Evolutionary conservation across 2,888 invertebrate genomes (phyloP).

Genomic region (Exocentrus adspersus): DNA sequence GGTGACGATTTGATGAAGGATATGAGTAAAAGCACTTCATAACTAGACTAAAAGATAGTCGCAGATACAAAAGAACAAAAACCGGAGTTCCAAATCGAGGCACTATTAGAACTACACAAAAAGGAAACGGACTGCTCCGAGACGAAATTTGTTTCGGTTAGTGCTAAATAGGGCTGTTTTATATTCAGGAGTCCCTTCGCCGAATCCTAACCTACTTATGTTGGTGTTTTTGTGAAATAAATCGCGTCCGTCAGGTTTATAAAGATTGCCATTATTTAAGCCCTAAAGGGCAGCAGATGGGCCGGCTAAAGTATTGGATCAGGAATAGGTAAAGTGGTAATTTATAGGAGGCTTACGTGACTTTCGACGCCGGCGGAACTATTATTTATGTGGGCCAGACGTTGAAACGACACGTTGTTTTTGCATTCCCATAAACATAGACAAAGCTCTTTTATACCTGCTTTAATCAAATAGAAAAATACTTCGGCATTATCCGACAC

Average conservation of each 20-base stretch:
- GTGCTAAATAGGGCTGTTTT: too few species aligned
- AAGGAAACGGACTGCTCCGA: too few species aligned
- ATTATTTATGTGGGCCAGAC: conserved; percentile 38
- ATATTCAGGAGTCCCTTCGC: background rate
- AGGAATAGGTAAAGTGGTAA: conserved; percentile 30
- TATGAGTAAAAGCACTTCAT: too few species aligned
- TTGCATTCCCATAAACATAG: conserved; percentile 41
- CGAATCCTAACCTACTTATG: background rate
- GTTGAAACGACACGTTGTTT: conserved; percentile 32
- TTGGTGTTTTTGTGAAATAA: background rate
- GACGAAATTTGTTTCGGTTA: too few species aligned
- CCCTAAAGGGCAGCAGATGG: conserved; percentile 2
- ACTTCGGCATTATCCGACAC: conserved; percentile 33
- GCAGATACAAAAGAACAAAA: too few species aligned
- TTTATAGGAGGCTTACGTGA: conserved; percentile 45
- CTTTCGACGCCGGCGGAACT: conserved; percentile 27
- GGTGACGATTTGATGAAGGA: too few species aligned
- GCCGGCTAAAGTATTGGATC: background rate
- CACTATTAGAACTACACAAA: too few species aligned
- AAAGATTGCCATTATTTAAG: conserved; percentile 1
- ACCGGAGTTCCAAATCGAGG: too few species aligned
- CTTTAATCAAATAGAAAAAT: conserved; percentile 43
- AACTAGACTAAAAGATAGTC: too few species aligned
- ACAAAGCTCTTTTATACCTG: conserved; percentile 43
- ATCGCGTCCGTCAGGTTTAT: background rate